These are phyloP conservation scores for Spisula solida DNA, from an alignment of 2,888 invertebrate species.

Conservation along the genomic window DNA sequence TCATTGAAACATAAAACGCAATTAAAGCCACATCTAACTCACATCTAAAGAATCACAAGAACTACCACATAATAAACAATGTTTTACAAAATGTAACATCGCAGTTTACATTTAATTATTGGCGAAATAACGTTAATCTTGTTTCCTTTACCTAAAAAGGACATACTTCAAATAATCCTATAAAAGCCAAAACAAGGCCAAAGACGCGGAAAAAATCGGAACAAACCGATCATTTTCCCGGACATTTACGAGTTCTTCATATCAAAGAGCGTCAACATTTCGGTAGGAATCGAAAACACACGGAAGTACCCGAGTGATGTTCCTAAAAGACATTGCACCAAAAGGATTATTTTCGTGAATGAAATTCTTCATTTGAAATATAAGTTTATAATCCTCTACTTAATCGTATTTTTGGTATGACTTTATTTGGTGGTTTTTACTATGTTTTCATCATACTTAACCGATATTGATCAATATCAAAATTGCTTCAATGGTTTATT, in stretches of 20 bases:
- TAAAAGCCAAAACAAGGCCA: no score
- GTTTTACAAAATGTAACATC: no score
- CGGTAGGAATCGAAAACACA: background rate
- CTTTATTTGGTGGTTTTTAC: background rate
- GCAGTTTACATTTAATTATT: no score
- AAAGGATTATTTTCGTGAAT: background rate
- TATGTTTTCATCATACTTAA: background rate
- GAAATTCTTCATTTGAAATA: background rate
- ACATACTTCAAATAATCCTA: no score
- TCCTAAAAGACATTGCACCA: background rate
- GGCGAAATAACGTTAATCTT: no score
- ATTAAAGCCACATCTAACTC: no score
- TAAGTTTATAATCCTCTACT: background rate
- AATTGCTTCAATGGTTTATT: background rate
- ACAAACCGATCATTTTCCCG: background rate
- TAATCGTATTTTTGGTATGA: background rate
- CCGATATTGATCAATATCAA: background rate
- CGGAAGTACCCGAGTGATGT: background rate
- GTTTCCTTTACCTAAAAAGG: no score
- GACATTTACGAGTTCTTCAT: background rate
- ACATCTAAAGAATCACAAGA: no score
- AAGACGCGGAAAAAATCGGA: background rate
- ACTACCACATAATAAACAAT: no score
- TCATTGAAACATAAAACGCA: no score
- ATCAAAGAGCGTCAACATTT: background rate